These are phyloP conservation scores for Todiramphus chloris DNA, from an alignment of 2,113 vertebrate genomes.

Conservation along the genomic window DNA sequence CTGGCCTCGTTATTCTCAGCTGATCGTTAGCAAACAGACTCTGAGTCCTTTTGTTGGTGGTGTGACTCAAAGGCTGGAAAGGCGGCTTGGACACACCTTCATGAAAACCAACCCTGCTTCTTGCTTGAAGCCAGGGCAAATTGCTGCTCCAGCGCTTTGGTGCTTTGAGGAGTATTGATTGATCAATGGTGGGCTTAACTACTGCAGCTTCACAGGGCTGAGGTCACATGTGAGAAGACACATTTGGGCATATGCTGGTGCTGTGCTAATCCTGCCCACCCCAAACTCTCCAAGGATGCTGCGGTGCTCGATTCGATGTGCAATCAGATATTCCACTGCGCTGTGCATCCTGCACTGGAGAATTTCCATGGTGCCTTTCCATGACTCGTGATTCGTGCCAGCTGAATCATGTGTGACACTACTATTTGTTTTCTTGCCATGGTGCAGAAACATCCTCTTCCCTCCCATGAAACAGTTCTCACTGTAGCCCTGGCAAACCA, in stretches of 20 bases:
- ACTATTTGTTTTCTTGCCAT: neutral
- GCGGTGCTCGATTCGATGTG: neutral
- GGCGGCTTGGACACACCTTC: neutral
- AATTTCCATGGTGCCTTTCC: conserved; percentile 41
- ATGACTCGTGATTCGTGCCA: conserved; percentile 8
- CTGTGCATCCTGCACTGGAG: neutral
- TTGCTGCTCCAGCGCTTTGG: neutral
- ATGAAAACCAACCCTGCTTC: neutral
- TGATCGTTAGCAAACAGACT: neutral
- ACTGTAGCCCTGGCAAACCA: neutral
- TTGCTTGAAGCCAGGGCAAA: neutral
- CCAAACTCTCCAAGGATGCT: neutral
- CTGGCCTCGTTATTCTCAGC: neutral
- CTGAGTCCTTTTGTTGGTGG: neutral
- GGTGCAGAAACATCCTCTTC: neutral
- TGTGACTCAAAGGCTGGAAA: neutral
- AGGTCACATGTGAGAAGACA: neutral
- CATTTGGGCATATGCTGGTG: accelerated
- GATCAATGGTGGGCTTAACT: no score
- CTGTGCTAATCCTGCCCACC: neutral
- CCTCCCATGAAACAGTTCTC: neutral
- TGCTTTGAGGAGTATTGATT: neutral
- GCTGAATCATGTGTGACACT: conserved; percentile 41
- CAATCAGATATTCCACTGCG: neutral
- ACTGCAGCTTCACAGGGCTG: no score